Percentiles rank a stretch among this genome's conserved stretches.
Evolutionary conservation across 2,888 invertebrate species (phyloP).

Genomic region (Diachrysia chrysitis): DNA sequence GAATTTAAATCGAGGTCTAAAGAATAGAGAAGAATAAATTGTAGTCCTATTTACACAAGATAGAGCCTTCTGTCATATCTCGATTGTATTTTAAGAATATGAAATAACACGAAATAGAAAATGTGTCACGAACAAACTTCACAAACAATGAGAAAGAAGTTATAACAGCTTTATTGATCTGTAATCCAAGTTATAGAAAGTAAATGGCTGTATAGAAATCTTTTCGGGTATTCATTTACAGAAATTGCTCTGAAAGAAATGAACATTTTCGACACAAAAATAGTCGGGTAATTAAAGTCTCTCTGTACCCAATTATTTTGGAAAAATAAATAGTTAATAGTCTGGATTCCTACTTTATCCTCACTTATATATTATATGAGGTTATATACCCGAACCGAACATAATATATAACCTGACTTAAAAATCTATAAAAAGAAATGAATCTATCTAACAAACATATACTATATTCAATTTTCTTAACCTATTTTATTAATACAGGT

Average conservation of each 20-base stretch:
- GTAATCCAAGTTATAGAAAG: constrained; percentile 2
- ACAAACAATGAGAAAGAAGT: not conserved
- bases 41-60: too few species aligned
- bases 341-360: too few species aligned
- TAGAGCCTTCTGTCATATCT: not conserved
- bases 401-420: too few species aligned
- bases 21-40: not conserved
- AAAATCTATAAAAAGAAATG: too few species aligned
- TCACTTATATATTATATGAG: too few species aligned
- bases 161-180: constrained; percentile 1
- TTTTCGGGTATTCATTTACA: not conserved
- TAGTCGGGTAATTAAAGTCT: not conserved
- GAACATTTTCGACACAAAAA: not conserved
- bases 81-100: not conserved
- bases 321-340: constrained; percentile 35
- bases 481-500: too few species aligned
- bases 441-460: too few species aligned
- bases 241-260: not conserved
- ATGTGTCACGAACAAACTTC: not conserved
- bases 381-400: too few species aligned
- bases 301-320: too few species aligned
- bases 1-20: not conserved
- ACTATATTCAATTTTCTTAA: too few species aligned
- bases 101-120: not conserved
- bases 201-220: constrained; percentile 3